Evolutionary conservation across 2,113 vertebrate genomes (phyloP).

Genomic region (Microcebus lehilahytsara): DNA sequence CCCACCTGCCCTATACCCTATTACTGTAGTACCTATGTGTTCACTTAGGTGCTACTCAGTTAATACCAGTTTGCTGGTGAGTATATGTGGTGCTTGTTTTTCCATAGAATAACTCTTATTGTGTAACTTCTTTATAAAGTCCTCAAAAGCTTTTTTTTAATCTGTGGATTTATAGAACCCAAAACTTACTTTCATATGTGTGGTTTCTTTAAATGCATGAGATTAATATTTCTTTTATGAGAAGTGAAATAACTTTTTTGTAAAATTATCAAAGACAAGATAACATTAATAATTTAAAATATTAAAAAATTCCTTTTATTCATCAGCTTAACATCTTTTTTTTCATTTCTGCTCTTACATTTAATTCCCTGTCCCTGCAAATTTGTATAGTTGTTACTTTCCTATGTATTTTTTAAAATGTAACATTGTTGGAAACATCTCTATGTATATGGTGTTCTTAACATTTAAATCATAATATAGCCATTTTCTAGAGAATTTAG

Average conservation of each 20-base stretch:
- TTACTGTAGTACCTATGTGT: too few relatives aligned
- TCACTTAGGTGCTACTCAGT: too few relatives aligned
- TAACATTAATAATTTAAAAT: conserved; percentile 32
- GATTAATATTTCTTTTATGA: conserved; percentile 33
- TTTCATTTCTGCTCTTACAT: conserved; percentile 40
- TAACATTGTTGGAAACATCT: conserved; percentile 29
- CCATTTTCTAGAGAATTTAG: not conserved
- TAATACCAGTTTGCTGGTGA: too few relatives aligned
- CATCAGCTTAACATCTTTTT: not conserved
- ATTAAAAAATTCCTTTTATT: not conserved
- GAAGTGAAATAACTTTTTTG: not conserved
- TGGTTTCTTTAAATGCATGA: not conserved
- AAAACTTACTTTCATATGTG: not conserved
- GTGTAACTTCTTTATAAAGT: conserved; percentile 18
- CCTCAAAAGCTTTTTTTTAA: not conserved
- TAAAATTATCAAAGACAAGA: not conserved
- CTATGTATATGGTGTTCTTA: not conserved
- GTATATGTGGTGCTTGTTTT: too few relatives aligned
- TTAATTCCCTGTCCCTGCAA: not conserved
- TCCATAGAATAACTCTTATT: not conserved
- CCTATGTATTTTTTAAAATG: not conserved
- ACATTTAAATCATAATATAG: not conserved
- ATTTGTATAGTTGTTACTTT: conserved; percentile 18
- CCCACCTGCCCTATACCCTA: too few relatives aligned
- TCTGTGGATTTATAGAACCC: not conserved